These are phyloP conservation scores for Stratiolaelaps scimitus DNA, from an alignment of 1,140 invertebrate genomes.

Conservation along the genomic window DNA sequence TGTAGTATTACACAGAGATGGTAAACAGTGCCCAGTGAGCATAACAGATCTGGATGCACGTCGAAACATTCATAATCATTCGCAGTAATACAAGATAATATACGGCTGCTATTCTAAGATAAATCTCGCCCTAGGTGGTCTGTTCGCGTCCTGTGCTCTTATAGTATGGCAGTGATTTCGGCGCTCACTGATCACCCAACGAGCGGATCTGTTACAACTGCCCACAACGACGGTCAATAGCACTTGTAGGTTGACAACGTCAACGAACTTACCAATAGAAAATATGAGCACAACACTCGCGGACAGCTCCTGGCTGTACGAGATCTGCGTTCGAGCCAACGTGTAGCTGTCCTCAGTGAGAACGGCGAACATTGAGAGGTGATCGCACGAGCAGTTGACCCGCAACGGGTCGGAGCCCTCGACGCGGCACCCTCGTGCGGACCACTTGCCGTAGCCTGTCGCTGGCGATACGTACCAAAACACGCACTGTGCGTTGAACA, in stretches of 20 bases:
- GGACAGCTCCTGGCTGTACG: constrained; percentile 17
- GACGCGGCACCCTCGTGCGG: constrained; percentile 70
- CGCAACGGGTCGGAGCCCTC: constrained; percentile 48
- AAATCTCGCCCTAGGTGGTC: too few species aligned
- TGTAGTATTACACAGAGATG: too few species aligned
- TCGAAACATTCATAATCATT: too few species aligned
- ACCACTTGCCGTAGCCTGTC: constrained; percentile 63
- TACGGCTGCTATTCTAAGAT: too few species aligned
- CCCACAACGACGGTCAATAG: too few species aligned
- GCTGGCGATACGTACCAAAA: constrained; percentile 22
- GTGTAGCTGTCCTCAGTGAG: constrained; percentile 53
- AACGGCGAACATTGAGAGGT: constrained; percentile 79
- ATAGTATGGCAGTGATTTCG: not conserved
- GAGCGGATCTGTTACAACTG: not conserved
- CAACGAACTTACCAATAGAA: constrained; percentile 5
- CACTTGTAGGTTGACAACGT: too few species aligned
- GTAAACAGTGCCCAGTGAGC: too few species aligned
- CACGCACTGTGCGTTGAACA: constrained; percentile 27
- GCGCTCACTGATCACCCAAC: not conserved
- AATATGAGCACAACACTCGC: constrained; percentile 15
- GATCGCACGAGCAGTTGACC: constrained; percentile 89
- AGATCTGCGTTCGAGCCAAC: constrained; percentile 9
- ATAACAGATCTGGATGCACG: too few species aligned
- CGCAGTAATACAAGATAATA: too few species aligned
- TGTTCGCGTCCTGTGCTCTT: too few species aligned